Conservation (phyloP, 2,113 vertebrate species). For the Monopterus albus region DNA sequence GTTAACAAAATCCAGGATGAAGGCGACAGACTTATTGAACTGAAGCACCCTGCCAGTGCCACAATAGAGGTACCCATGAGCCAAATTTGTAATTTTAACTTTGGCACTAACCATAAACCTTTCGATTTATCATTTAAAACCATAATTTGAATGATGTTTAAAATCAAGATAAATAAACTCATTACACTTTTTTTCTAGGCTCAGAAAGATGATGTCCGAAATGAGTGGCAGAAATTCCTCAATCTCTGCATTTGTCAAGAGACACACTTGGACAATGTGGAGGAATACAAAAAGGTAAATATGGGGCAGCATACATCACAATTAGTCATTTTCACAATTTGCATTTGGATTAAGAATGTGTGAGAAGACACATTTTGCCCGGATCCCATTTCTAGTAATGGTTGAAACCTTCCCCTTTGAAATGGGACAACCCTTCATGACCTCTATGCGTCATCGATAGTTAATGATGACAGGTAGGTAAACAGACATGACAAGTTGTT, state of each 20-base stretch:
- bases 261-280: constrained; percentile 89
- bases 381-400: no score
- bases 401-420: no score
- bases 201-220: constrained; percentile 89
- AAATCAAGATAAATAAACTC: background rate
- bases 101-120: background rate
- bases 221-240: constrained; percentile 96
- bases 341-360: background rate
- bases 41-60: constrained; percentile 89
- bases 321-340: background rate
- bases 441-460: no score
- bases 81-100: background rate
- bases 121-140: background rate
- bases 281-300: constrained; percentile 88
- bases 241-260: constrained; percentile 98
- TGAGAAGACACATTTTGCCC: background rate
- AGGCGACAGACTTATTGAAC: constrained; percentile 89
- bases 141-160: background rate
- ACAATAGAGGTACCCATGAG: constrained; percentile 85
- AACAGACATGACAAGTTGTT: no score
- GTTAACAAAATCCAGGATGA: constrained; percentile 94
- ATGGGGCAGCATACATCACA: background rate
- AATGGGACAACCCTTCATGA: no score
- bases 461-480: no score
- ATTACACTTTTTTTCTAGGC: constrained; percentile 73